These are phyloP conservation scores for Drosophila falleni DNA, from an alignment of 2,888 invertebrate genomes.

Conservation along the genomic window DNA sequence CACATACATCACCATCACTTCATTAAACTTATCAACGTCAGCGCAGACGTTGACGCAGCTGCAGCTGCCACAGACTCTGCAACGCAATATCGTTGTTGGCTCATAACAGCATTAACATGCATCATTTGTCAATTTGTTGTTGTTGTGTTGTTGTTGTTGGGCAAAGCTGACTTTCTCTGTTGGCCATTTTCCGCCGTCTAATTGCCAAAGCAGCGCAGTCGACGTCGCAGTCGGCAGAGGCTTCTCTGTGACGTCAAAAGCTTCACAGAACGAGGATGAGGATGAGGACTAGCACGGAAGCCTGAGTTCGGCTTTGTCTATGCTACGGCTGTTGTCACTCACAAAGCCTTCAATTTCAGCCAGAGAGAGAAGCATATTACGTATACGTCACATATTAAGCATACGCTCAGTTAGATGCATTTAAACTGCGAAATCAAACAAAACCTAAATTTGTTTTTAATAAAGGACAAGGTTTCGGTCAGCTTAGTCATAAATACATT, in stretches of 20 bases:
- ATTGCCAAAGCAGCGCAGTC: constrained; percentile 36
- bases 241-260: constrained; percentile 2
- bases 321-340: background rate
- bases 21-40: constrained; percentile 74
- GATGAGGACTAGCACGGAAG: background rate
- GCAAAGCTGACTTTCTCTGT: constrained; percentile 1
- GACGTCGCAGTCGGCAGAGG: constrained; percentile 16
- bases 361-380: constrained; percentile 27
- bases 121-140: constrained; percentile 74
- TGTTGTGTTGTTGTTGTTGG: too few relatives aligned
- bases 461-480: background rate
- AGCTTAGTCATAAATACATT: background rate
- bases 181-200: constrained; percentile 31
- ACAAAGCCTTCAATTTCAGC: constrained; percentile 17
- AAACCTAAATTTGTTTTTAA: constrained; percentile 1
- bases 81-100: constrained; percentile 44
- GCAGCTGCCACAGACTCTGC: constrained; percentile 9
- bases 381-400: constrained; percentile 39
- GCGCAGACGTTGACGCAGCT: constrained; percentile 6
- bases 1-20: constrained; percentile 74
- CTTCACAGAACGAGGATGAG: background rate
- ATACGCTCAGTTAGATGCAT: constrained; percentile 9
- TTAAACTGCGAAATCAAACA: background rate
- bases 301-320: background rate
- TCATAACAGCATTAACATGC: constrained; percentile 64